Percentiles rank a stretch among this genome's conserved stretches.
These are phyloP conservation scores for Cichlasoma orientale DNA, from an alignment of 2,797 vertebrate genomes.

Conservation along the genomic window DNA sequence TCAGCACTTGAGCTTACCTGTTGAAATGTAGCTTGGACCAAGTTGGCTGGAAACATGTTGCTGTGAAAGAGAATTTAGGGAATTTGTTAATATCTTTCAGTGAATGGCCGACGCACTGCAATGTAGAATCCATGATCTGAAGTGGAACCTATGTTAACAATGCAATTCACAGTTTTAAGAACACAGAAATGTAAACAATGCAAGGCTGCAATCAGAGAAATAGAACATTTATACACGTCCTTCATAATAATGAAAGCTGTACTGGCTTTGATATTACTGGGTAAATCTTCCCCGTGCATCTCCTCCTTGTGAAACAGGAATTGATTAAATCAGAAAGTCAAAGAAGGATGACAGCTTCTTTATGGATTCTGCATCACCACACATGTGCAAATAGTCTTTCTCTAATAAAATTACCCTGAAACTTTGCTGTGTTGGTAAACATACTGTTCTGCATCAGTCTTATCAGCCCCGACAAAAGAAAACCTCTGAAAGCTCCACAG, in stretches of 20 bases:
- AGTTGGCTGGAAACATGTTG: conserved; percentile 98
- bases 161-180: too few species aligned
- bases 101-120: not conserved
- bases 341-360: not conserved
- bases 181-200: not conserved
- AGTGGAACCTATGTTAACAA: not conserved
- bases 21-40: conserved; percentile 98
- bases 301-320: not conserved
- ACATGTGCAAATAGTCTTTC: not conserved
- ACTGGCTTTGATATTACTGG: not conserved
- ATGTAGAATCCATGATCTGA: not conserved
- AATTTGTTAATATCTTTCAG: conserved; percentile 17
- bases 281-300: not conserved
- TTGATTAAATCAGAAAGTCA: not conserved
- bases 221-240: not conserved
- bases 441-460: not conserved
- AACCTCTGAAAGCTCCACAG: not conserved
- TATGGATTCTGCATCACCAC: not conserved
- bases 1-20: conserved; percentile 83
- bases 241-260: not conserved
- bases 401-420: not conserved
- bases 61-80: conserved; percentile 73
- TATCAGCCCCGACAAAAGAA: not conserved
- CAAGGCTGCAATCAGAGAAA: not conserved
- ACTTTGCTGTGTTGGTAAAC: not conserved